These are phyloP conservation scores for Acronicta alni DNA, from an alignment of 2,888 invertebrate species.

Conservation along the genomic window DNA sequence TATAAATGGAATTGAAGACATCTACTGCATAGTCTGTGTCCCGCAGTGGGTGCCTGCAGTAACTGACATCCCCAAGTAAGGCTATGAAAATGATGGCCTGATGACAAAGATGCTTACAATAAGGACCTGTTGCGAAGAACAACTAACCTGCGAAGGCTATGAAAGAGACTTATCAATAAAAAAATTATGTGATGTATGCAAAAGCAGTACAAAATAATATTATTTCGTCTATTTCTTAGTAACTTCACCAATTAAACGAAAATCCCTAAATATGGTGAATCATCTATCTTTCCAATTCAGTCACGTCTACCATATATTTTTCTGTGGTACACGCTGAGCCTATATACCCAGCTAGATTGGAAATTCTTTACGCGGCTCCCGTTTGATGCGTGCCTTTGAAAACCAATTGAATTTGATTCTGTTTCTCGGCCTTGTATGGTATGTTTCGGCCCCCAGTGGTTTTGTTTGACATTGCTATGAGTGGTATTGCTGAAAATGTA, in stretches of 20 bases:
- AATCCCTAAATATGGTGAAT: background rate
- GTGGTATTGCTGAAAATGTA: constrained; percentile 6
- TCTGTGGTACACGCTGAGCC: constrained; percentile 38
- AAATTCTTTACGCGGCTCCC: constrained; percentile 70
- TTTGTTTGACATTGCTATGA: constrained; percentile 30
- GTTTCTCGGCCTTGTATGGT: constrained; percentile 49
- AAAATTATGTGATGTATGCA: no score
- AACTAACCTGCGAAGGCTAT: no score
- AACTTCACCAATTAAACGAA: background rate
- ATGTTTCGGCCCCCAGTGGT: constrained; percentile 40
- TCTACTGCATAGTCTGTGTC: background rate
- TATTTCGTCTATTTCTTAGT: no score
- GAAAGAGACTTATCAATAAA: no score
- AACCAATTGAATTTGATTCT: constrained; percentile 72
- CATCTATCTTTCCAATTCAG: constrained; percentile 19
- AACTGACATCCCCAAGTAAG: no score
- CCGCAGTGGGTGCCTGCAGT: no score
- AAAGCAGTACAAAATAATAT: no score
- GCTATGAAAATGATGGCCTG: background rate
- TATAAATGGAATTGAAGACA: background rate
- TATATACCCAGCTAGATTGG: constrained; percentile 64
- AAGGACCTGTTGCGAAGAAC: no score
- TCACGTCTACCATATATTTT: constrained; percentile 35
- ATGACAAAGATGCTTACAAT: background rate
- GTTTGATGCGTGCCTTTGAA: constrained; percentile 71